Evolutionary conservation across 2,888 invertebrate genomes (phyloP).

Genomic region (Branchipolynoe longqiensis): DNA sequence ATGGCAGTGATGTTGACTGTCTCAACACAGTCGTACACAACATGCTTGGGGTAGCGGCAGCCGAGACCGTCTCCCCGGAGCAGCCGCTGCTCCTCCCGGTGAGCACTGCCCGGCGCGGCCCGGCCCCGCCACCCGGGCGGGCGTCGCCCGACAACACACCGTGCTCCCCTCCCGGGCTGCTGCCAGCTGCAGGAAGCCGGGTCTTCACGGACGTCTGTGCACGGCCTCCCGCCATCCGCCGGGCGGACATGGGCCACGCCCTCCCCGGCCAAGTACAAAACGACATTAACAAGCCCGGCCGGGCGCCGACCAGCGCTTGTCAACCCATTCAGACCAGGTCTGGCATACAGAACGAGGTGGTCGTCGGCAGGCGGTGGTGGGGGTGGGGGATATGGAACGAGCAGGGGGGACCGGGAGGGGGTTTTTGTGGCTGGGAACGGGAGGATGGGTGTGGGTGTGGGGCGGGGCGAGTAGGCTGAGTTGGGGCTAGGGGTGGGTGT

Average conservation of each 20-base stretch:
- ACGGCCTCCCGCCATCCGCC: background rate
- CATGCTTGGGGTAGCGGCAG: too few species aligned
- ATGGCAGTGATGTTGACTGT: too few species aligned
- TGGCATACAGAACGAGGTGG: background rate
- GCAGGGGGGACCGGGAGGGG: background rate
- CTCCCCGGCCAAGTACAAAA: conserved; percentile 19
- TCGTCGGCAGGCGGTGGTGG: too few species aligned
- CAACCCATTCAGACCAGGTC: background rate
- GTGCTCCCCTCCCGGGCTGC: background rate
- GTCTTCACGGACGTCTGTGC: background rate
- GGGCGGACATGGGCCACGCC: conserved; percentile 21
- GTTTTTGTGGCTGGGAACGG: background rate
- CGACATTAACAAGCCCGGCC: conserved; percentile 16
- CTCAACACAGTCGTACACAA: too few species aligned
- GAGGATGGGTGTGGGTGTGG: background rate
- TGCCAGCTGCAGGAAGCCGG: background rate
- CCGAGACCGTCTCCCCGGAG: too few species aligned
- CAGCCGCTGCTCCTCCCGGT: background rate
- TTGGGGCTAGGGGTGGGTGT: background rate
- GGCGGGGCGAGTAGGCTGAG: background rate
- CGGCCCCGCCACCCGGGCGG: background rate
- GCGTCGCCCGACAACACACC: background rate
- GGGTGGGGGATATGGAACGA: too few species aligned
- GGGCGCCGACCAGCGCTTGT: background rate
- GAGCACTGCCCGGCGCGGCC: background rate